Conservation (phyloP, 1,140 invertebrate genomes). For the Pseudomyrmex flavicornis region DNA sequence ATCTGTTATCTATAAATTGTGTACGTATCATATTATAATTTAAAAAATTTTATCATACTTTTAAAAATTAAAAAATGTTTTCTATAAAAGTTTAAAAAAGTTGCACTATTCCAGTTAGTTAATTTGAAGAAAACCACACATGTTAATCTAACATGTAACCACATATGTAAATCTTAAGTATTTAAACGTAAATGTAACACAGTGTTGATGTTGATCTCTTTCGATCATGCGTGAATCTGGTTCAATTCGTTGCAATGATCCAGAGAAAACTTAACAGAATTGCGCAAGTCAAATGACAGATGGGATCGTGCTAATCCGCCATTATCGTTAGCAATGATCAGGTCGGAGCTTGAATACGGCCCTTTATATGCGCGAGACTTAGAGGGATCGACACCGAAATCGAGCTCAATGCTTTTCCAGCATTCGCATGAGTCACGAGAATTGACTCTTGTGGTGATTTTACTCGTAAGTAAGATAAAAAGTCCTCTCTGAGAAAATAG, state of each 20-base stretch:
- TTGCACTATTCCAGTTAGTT: background rate
- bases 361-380: constrained; percentile 76
- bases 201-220: background rate
- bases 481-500: background rate
- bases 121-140: background rate
- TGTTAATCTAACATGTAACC: too few species aligned
- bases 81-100: too few species aligned
- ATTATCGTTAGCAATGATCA: constrained; percentile 81
- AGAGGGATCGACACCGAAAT: constrained; percentile 64
- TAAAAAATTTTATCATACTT: too few species aligned
- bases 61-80: too few species aligned
- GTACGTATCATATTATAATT: too few species aligned
- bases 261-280: constrained; percentile 20
- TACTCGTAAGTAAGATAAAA: constrained; percentile 17
- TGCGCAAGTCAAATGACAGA: constrained; percentile 76
- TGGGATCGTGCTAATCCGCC: constrained; percentile 79
- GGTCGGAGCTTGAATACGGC: constrained; percentile 62
- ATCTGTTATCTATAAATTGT: too few species aligned
- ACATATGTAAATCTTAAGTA: background rate
- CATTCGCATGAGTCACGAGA: constrained; percentile 63
- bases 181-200: background rate
- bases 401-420: constrained; percentile 56
- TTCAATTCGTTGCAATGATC: constrained; percentile 42
- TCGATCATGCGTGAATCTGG: background rate
- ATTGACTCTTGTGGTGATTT: constrained; percentile 52